Evolutionary conservation across 2,888 invertebrate genomes (phyloP).

Genomic region (Diaprepes abbreviatus): DNA sequence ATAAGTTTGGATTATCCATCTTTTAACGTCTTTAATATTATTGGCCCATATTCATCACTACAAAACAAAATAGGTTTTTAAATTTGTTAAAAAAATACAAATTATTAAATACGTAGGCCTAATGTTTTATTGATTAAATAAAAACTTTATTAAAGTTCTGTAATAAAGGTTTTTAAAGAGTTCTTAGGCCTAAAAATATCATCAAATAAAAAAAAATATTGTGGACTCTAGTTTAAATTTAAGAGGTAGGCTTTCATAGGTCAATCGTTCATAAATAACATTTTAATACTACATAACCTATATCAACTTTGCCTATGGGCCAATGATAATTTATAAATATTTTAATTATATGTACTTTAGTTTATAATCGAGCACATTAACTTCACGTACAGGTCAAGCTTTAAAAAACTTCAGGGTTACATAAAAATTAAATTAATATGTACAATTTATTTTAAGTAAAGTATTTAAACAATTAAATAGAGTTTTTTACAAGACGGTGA

Average conservation of each 20-base stretch:
- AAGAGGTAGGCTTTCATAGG: too few species aligned
- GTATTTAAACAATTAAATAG: slow-evolving; percentile 35
- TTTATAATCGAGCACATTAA: slow-evolving; percentile 19
- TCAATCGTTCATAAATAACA: too few species aligned
- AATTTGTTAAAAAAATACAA: too few species aligned
- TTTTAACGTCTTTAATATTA: neutral
- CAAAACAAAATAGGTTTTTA: neutral
- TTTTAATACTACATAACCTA: too few species aligned
- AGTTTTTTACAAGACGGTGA: slow-evolving; percentile 25
- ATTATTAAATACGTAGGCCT: too few species aligned
- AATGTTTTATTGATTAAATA: neutral
- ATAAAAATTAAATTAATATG: slow-evolving; percentile 22
- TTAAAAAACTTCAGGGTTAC: slow-evolving; percentile 16
- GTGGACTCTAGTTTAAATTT: too few species aligned
- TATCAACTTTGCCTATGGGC: slow-evolving; percentile 1
- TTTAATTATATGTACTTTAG: neutral
- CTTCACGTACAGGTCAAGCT: slow-evolving; percentile 18
- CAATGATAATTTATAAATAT: neutral
- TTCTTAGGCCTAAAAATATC: too few species aligned
- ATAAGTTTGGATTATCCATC: neutral
- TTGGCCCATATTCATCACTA: neutral
- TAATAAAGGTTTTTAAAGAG: too few species aligned
- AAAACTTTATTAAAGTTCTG: neutral
- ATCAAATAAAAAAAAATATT: too few species aligned
- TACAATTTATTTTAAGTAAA: slow-evolving; percentile 21